Evolutionary conservation across 2,888 invertebrate genomes (phyloP), one percentile per base, ranked within the genome.

Genomic region (Lithophane ornitopus): DNA sequence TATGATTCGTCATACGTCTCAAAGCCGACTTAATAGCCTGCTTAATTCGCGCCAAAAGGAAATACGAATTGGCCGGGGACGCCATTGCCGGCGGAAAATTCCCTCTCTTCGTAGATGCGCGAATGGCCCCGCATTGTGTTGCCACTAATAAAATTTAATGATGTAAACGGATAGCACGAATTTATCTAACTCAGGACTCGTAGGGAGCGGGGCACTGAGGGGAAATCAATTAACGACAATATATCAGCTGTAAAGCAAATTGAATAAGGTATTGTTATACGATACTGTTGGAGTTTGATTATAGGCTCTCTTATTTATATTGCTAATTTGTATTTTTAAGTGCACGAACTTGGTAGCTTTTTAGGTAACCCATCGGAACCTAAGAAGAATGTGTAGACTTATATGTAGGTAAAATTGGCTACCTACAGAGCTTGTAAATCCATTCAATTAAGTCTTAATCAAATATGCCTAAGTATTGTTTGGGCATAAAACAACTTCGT

Each of bases 111-210:
- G 77, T 88, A 91, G 91, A 92, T 91, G 90, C 91, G 90, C 93
- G 91, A 90, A 94, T 92, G 89, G 92, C 90, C 85, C 87, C 86
- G 85, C 93, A 94, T 96, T 96, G 95, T 95, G 91, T 94, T 93
- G 93, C 93, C 93, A 93, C 94, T 95, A 96, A 96, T 96, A 96
- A 96, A 96, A 96, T 95, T 95, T 96, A 96, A 96, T 96, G 95
- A 95, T 95, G 95, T 96, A 96, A 96, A 96, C 95, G 95, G 95
- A 96, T 96, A 96, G 94, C 94, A 93, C 92, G 93, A 95, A 95
- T 95, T 94, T 94, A 95, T 95, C 94, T 95, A 93, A 94, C 92
- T 94, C 92, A 86, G 89, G 89, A 93, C 89, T 91, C 89, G 90
- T 89, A 87, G 94, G 93, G 94, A 91, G 92, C 91, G 86, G 82